Evolutionary conservation across 1,140 invertebrate genomes (phyloP).

Genomic region (Lepidurus apus): DNA sequence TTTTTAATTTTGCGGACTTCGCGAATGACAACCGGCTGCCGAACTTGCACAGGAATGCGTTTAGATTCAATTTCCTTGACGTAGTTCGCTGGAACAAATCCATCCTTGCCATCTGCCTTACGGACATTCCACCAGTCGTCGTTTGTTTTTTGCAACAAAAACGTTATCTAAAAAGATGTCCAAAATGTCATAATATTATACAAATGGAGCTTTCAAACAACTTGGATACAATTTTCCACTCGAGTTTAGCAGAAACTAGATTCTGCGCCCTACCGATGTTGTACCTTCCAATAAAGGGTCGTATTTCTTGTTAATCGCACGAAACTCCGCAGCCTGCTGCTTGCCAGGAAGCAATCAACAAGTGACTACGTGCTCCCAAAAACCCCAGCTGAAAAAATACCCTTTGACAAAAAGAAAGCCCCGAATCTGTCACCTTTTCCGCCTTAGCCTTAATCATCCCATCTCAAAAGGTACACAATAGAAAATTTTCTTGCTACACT

Average conservation of each 20-base stretch:
- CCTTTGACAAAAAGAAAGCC: too few species aligned
- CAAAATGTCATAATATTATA: background rate
- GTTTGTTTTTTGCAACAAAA: constrained; percentile 90
- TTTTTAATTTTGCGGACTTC: constrained; percentile 81
- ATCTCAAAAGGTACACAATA: too few species aligned
- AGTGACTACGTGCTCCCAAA: background rate
- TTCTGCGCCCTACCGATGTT: background rate
- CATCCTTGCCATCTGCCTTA: constrained; percentile 83
- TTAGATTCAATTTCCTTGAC: constrained; percentile 88
- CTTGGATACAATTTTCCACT: background rate
- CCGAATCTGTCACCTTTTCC: too few species aligned
- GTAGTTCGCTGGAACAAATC: constrained; percentile 97
- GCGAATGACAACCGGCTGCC: constrained; percentile 73
- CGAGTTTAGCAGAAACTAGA: background rate
- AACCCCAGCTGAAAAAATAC: background rate
- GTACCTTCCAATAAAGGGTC: too few species aligned
- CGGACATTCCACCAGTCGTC: constrained; percentile 97
- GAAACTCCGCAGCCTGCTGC: background rate
- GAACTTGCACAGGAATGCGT: constrained; percentile 70
- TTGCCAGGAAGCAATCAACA: background rate
- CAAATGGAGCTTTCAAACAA: background rate
- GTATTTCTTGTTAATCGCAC: too few species aligned
- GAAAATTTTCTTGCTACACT: too few species aligned
- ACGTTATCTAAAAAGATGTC: constrained; percentile 60
- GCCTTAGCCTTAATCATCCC: too few species aligned